Evolutionary conservation across 2,113 vertebrate genomes (phyloP).

Genomic region (Thryonomys swinderianus): DNA sequence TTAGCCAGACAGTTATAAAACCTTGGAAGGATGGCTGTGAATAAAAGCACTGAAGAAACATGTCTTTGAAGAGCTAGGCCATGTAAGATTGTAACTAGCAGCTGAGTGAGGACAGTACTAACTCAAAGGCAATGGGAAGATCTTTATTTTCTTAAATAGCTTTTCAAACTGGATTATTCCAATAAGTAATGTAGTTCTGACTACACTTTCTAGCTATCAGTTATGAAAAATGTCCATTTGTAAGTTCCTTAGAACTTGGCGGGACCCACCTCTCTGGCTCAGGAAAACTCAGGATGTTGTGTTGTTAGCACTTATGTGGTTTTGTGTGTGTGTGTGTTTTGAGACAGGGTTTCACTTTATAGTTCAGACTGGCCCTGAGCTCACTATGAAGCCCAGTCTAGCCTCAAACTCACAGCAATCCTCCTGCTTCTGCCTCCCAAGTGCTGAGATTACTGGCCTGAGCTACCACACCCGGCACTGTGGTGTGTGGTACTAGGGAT

Average conservation of each 20-base stretch:
- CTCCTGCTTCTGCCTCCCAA: too few relatives aligned
- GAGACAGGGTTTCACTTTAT: too few relatives aligned
- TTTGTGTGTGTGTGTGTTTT: too few relatives aligned
- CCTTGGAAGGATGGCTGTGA: conserved; percentile 41
- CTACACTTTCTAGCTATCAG: not conserved
- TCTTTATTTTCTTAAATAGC: conserved; percentile 1
- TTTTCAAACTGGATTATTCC: conserved; percentile 18
- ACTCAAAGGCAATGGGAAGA: conserved; percentile 29
- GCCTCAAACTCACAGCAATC: too few relatives aligned
- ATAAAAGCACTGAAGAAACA: conserved; percentile 17
- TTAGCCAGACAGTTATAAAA: conserved; percentile 25
- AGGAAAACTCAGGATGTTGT: not conserved
- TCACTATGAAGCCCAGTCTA: too few relatives aligned
- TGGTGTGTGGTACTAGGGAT: too few relatives aligned
- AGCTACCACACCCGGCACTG: too few relatives aligned
- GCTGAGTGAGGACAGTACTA: conserved; percentile 32
- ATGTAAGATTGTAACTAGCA: conserved; percentile 31
- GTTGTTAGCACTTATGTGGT: not conserved
- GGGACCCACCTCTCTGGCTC: not conserved
- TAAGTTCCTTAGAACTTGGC: not conserved
- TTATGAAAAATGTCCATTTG: not conserved
- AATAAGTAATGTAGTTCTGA: not conserved
- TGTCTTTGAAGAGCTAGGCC: conserved; percentile 23
- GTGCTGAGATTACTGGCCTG: too few relatives aligned
- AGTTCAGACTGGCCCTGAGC: too few relatives aligned